Conservation (phyloP, 2,888 invertebrate species). For the Morpho deidamia region DNA sequence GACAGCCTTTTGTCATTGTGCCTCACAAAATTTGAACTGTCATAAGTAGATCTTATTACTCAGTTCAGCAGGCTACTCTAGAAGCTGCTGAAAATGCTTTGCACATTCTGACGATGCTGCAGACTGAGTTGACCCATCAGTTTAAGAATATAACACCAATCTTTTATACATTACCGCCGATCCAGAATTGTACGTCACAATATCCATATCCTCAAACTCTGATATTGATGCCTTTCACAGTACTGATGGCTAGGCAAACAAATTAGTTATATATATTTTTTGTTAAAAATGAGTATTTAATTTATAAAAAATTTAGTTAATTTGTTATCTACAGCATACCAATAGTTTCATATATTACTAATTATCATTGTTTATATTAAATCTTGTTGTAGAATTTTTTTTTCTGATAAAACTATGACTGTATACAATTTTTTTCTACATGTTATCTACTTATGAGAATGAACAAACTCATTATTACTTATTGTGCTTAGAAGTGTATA, state of each 20-base stretch:
- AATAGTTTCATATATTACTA: constrained; percentile 25
- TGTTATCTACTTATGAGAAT: too few species aligned
- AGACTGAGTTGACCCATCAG: constrained; percentile 41
- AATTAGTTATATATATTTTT: constrained; percentile 22
- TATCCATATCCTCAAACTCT: constrained; percentile 40
- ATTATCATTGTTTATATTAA: constrained; percentile 9
- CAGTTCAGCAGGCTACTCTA: constrained; percentile 49
- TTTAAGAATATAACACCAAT: constrained; percentile 34
- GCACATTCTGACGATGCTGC: constrained; percentile 47
- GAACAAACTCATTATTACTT: background rate
- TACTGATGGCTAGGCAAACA: constrained; percentile 40
- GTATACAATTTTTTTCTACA: too few species aligned
- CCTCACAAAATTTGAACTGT: constrained; percentile 51
- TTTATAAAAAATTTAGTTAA: background rate
- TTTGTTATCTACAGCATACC: background rate
- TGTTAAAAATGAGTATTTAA: too few species aligned
- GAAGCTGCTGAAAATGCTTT: constrained; percentile 58
- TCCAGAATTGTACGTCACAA: constrained; percentile 31
- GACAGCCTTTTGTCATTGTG: constrained; percentile 40
- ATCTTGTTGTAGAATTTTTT: constrained; percentile 4
- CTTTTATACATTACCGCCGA: constrained; percentile 37
- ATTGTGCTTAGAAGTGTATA: background rate
- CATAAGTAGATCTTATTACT: constrained; percentile 39
- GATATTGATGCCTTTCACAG: constrained; percentile 35
- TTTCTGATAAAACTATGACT: background rate